Conservation (phyloP, 1,140 invertebrate genomes). For the Ips nitidus region DNA sequence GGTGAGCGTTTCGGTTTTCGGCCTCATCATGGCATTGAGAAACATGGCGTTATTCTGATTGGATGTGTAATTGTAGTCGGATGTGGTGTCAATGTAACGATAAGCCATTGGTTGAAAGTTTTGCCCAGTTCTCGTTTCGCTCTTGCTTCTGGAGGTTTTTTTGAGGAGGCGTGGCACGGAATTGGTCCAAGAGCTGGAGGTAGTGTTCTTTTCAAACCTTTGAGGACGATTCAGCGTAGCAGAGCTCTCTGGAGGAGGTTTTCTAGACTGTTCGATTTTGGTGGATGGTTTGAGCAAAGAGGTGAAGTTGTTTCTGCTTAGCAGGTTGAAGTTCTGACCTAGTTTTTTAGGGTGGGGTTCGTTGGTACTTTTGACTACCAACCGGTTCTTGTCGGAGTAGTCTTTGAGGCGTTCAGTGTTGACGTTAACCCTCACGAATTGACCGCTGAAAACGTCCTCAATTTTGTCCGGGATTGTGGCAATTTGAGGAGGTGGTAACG, state of each 20-base stretch:
- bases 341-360: conserved; percentile 42
- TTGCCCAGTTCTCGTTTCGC: conserved; percentile 42
- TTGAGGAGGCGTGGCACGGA: conserved; percentile 46
- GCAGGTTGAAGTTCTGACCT: conserved; percentile 36
- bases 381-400: conserved; percentile 28
- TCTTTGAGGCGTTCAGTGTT: conserved; percentile 34
- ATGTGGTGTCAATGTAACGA: conserved; percentile 49
- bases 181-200: conserved; percentile 43
- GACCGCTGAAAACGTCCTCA: conserved; percentile 45
- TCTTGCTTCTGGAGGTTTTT: conserved; percentile 42
- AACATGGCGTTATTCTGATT: conserved; percentile 28
- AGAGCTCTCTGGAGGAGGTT: conserved; percentile 10
- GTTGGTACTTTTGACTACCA: conserved; percentile 41
- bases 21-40: conserved; percentile 13
- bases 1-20: conserved; percentile 8
- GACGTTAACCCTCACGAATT: conserved; percentile 48
- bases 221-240: conserved; percentile 16
- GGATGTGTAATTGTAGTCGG: conserved; percentile 31
- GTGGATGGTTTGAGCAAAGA: conserved; percentile 32
- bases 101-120: conserved; percentile 49
- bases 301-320: conserved; percentile 35
- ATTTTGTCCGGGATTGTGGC: conserved; percentile 21
- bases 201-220: conserved; percentile 25
- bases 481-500: conserved; percentile 38
- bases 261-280: conserved; percentile 7